Percentiles rank a stretch among this genome's conserved stretches.
These are phyloP conservation scores for Periphyllus acericola DNA, from an alignment of 2,888 invertebrate genomes.

Conservation along the genomic window DNA sequence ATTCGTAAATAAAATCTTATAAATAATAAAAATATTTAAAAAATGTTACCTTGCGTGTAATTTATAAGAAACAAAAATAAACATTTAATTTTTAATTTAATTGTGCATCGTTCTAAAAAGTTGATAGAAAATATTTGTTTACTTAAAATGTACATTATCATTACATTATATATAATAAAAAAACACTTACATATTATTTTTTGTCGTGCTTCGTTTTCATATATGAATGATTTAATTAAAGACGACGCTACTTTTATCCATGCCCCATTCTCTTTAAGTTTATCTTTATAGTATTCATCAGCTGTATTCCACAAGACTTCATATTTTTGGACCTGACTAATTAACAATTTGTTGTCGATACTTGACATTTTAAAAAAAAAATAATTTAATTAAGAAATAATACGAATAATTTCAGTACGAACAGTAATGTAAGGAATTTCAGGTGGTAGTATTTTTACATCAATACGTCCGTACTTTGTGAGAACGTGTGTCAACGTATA, in stretches of 20 bases:
- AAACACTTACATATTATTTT: slow-evolving; percentile 27
- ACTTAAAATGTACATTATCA: slow-evolving; percentile 32
- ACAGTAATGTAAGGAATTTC: slow-evolving; percentile 19
- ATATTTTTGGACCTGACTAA: slow-evolving; percentile 48
- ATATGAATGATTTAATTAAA: slow-evolving; percentile 40
- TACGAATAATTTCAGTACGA: background rate
- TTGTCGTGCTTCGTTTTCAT: slow-evolving; percentile 41
- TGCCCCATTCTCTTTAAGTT: slow-evolving; percentile 10
- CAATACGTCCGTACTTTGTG: slow-evolving; percentile 37
- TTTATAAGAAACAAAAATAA: slow-evolving; percentile 43
- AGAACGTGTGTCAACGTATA: background rate
- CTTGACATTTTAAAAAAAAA: slow-evolving; percentile 32
- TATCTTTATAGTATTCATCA: slow-evolving; percentile 36
- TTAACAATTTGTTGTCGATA: slow-evolving; percentile 44
- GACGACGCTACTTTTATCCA: slow-evolving; percentile 24
- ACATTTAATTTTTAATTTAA: slow-evolving; percentile 34
- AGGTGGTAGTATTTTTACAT: slow-evolving; percentile 23
- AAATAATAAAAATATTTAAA: slow-evolving; percentile 31
- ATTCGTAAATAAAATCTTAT: slow-evolving; percentile 39
- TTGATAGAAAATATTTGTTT: background rate
- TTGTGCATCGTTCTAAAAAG: slow-evolving; percentile 9
- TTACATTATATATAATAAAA: slow-evolving; percentile 17
- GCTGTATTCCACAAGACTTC: slow-evolving; percentile 54
- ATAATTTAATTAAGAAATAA: slow-evolving; percentile 23
- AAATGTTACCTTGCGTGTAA: background rate